phyloP scores from a whole-genome alignment of 37 sponge, comb jelly and placozoan genomes.

The Oscarella lobularis region DNA sequence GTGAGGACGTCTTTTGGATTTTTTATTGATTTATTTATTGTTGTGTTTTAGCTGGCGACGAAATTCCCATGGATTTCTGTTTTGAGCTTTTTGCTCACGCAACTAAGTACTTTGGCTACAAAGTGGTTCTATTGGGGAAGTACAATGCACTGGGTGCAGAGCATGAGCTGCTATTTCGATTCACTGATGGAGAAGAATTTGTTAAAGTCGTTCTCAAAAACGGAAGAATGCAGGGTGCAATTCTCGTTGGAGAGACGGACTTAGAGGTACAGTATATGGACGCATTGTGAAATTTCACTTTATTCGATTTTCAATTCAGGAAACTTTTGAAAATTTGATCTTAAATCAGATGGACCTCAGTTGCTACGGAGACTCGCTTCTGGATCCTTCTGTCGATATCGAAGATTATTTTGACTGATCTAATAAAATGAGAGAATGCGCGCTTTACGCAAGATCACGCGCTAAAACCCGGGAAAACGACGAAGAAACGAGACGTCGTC shows the following conservation, averaged over 20 bases:
- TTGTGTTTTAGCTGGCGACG: conserved; percentile 28
- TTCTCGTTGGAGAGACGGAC: conserved; percentile 95
- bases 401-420: conserved; percentile 95
- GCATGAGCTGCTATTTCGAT: conserved; percentile 18
- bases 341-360: conserved; percentile 86
- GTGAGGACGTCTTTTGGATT: background rate
- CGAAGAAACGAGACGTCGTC: no score
- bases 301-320: conserved; percentile 25
- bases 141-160: conserved; percentile 70
- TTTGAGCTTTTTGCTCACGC: conserved; percentile 97
- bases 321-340: conserved; percentile 95
- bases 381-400: conserved; percentile 91
- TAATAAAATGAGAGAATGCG: no score
- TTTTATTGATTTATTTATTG: no score
- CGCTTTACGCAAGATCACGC: no score
- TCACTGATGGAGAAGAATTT: conserved; percentile 56
- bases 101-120: conserved; percentile 95
- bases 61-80: conserved; percentile 69
- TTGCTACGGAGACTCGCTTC: conserved; percentile 61
- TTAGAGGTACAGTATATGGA: conserved; percentile 45
- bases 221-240: conserved; percentile 81
- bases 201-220: conserved; percentile 68
- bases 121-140: conserved; percentile 75
- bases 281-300: background rate
- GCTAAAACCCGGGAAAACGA: no score